Conservation (phyloP, 2,113 vertebrate species). For the Psittacara wagleri region DNA sequence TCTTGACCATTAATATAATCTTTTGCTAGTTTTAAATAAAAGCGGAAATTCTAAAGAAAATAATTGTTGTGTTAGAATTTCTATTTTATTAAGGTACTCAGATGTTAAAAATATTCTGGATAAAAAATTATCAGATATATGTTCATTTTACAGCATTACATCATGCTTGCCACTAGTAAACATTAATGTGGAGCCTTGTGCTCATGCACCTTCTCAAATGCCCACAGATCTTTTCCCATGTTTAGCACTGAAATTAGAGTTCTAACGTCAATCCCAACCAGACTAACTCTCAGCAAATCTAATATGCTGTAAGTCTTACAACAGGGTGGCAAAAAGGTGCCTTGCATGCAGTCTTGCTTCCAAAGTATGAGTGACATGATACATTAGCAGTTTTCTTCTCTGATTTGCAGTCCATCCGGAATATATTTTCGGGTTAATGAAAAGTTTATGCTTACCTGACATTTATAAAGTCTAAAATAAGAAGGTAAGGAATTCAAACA, state of each 20-base stretch:
- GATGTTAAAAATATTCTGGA: neutral
- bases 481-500: neutral
- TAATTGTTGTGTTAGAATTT: neutral
- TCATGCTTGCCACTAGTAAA: neutral
- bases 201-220: neutral
- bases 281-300: neutral
- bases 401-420: neutral
- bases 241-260: neutral
- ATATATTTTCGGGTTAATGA: neutral
- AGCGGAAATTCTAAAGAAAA: neutral
- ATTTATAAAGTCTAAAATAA: neutral
- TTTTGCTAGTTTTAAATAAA: neutral
- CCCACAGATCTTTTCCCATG: neutral
- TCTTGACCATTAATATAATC: neutral
- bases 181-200: neutral
- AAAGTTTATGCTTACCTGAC: neutral
- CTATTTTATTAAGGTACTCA: neutral
- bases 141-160: neutral
- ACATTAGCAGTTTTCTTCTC: neutral
- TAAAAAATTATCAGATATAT: neutral
- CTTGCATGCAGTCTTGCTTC: neutral
- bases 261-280: neutral
- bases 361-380: neutral
- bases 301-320: neutral
- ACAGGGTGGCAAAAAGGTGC: neutral